These are phyloP conservation scores for Carduelis carduelis DNA, from an alignment of 2,797 vertebrate species.

Conservation along the genomic window DNA sequence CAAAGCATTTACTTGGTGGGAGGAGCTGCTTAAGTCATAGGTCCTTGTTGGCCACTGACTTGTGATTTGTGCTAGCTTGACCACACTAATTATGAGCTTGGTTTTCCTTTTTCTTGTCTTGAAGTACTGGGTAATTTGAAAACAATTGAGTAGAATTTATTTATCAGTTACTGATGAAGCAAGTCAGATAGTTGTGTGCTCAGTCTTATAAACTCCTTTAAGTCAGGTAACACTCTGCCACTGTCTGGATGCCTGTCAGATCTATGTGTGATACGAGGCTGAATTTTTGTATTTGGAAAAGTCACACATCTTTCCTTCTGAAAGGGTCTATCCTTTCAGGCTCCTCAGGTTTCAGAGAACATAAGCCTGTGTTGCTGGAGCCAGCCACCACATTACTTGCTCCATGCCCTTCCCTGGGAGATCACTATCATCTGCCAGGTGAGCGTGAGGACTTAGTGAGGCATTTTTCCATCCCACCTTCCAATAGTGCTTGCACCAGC, in stretches of 20 bases:
- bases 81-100: not conserved
- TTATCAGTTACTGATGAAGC: not conserved
- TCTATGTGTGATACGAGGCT: not conserved
- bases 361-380: not conserved
- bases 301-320: not conserved
- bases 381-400: not conserved
- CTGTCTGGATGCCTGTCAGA: not conserved
- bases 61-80: not conserved
- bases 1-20: not conserved
- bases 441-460: accelerated
- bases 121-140: not conserved
- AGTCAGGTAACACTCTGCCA: not conserved
- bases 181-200: not conserved
- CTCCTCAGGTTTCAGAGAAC: not conserved
- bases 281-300: not conserved
- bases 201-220: not conserved
- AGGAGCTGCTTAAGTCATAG: not conserved
- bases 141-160: not conserved
- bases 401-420: not conserved
- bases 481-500: not conserved
- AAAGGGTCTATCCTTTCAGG: not conserved
- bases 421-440: not conserved
- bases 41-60: not conserved
- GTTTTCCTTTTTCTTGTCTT: not conserved
- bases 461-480: not conserved